Base-by-base conservation (phyloP, 1,140 invertebrate genomes). In the Drosophila trapezifrons region DNA sequence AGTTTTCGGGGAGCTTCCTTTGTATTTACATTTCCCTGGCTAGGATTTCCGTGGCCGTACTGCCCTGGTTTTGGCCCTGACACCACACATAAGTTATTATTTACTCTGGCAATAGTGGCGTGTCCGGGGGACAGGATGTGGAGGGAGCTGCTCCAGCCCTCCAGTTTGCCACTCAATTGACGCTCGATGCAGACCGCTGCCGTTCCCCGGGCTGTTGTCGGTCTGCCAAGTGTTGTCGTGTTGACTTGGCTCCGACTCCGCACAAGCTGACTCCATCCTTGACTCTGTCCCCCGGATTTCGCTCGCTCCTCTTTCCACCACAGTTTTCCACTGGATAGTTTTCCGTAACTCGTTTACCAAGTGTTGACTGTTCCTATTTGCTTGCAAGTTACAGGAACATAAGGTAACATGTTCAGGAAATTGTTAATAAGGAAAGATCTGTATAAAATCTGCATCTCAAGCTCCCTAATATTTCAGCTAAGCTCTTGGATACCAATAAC, bases 81-180 rank as follows among this genome's bases (percentile, higher is more conserved):
- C 82, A 87, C 82, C 77, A 65, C 75, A 87, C 82, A 87, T 79
- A 86, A 82, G 82, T 86, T 86, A 82, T 87, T 86, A 87, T 86
- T 85, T 85, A 67, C 82, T 64, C 75, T 75, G 75, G 73, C 82
- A 86, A 86, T 78, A 82, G 46, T 49, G 74, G 64, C 35, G 17
- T 32, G 54, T 49, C 12, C 22, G 38, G 18, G 37, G 55, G 29
- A 52, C 18, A 22, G 13, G 18, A 75, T 52, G 47, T 13, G 73
- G 20, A 32, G 38, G n/a, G n/a, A n/a, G n/a, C 56, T 47, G 25
- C 47, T 62, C 46, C 56, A 78, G 81, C 64, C 27, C 49, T 86
- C 76, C 59, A 85, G 82, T 86, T 86, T 87, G 75, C 78, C 71
- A 86, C 66, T 87, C 82, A 81, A 86, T 86, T 87, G 82, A 52